Conservation (phyloP, 1,140 invertebrate species). For the Glossosoma conforme region DNA sequence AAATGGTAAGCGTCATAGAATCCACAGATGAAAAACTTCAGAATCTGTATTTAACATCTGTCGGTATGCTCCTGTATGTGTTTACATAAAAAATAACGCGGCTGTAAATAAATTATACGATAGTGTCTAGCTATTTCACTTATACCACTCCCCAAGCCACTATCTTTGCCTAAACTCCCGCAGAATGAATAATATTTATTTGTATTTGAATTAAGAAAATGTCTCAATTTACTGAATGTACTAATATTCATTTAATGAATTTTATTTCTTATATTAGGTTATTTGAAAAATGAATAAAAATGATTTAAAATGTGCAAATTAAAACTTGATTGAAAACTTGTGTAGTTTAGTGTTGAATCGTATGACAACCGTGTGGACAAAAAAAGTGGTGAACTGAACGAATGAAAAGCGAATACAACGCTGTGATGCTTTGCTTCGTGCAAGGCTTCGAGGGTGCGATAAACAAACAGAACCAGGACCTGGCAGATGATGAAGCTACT, state of each 20-base stretch:
- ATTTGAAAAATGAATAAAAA: background rate
- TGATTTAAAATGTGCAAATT: background rate
- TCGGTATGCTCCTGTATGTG: too few relatives aligned
- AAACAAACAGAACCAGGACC: slow-evolving; percentile 1
- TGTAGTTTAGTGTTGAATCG: background rate
- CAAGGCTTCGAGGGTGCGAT: slow-evolving; percentile 27
- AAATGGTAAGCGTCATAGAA: too few relatives aligned
- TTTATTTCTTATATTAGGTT: background rate
- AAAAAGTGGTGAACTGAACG: background rate
- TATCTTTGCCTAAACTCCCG: too few relatives aligned
- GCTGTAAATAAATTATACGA: too few relatives aligned
- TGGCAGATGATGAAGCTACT: background rate
- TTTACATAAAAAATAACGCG: too few relatives aligned
- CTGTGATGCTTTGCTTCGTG: slow-evolving; percentile 32
- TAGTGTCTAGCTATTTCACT: too few relatives aligned
- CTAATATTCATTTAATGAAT: background rate
- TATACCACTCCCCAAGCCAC: too few relatives aligned
- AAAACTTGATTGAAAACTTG: background rate
- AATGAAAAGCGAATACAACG: slow-evolving; percentile 31
- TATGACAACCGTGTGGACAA: background rate
- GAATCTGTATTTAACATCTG: too few relatives aligned
- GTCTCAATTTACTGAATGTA: background rate
- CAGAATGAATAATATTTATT: too few relatives aligned
- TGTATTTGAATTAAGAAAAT: background rate
- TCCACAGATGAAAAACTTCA: too few relatives aligned